Base-by-base conservation (phyloP, 2,797 vertebrate genomes). In the Macroramphosus scolopax region DNA sequence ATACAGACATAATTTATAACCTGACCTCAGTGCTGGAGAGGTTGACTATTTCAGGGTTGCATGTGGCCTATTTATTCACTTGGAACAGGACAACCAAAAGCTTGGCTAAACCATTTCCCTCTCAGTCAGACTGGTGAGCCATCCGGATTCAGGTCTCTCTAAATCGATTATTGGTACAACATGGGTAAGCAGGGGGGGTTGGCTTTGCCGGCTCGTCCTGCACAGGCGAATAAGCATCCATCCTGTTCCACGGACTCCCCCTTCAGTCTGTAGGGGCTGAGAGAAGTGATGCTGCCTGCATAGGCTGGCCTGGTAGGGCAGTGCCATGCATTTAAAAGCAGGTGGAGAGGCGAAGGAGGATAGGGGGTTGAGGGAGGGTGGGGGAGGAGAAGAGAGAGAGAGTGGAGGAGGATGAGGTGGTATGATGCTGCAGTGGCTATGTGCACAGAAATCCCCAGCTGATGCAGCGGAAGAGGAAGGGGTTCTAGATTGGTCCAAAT, bases 351-450 rank as follows among this genome's bases (percentile, higher is more conserved):
- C 50, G 71, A 80, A 84, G 66, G 72, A 54, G 55, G 41, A 26
- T 60, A 58, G 54, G 54, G 71, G 77, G 62, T 75, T 76, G 80
- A 77, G 64, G 83, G 83, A 83, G 88, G 84, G 78, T 79, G 85
- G 81, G 69, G 78, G 72, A 71, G 77, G 85, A 58, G 62, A 73
- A 71, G 68, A 61, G 56, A 11, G 52, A 32, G 47, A 54, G 56
- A 66, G 50, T 52, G 57, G 57, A 60, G 51, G 58, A 51, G 54
- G 72, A 72, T 47, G 78, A 75, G 76, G 76, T 78, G 71, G 76
- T 75, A 76, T 79, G 87, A 86, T 93, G 91, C 89, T 93, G 93
- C 92, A 92, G 87, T 90, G 91, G 80, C 60, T 59, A 72, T 91
- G 85, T 86, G 86, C 90, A 86, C 80, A 88, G 84, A 89, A 90